Evolutionary conservation across 2,113 vertebrate genomes (phyloP).

Genomic region (Colaptes auratus): DNA sequence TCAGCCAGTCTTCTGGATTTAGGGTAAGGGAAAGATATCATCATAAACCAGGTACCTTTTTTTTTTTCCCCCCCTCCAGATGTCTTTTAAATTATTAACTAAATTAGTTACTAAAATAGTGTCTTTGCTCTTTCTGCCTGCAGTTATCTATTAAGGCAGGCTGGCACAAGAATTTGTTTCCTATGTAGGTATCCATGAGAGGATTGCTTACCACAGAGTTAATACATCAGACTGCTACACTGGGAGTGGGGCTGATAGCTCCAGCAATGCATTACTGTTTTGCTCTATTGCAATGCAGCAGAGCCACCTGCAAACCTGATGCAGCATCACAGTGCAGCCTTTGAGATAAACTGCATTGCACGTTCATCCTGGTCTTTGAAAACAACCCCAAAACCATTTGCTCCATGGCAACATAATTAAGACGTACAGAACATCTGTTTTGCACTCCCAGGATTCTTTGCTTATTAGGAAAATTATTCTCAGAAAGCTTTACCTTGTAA

Average conservation of each 20-base stretch:
- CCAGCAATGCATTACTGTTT: accelerated
- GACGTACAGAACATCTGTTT: not conserved
- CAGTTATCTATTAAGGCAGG: not conserved
- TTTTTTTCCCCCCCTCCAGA: not conserved
- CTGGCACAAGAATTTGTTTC: not conserved
- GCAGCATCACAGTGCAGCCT: accelerated
- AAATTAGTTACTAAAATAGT: not conserved
- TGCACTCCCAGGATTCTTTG: not conserved
- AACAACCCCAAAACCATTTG: accelerated
- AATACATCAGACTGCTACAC: too few relatives aligned
- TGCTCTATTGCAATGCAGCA: not conserved
- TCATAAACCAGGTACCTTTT: not conserved
- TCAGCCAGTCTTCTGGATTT: not conserved
- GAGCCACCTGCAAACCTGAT: not conserved
- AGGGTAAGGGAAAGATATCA: not conserved
- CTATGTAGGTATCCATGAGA: not conserved
- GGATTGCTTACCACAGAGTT: not conserved
- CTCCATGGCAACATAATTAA: not conserved
- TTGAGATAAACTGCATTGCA: too few relatives aligned
- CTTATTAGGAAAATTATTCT: not conserved
- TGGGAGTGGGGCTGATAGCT: not conserved
- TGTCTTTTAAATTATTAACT: not conserved
- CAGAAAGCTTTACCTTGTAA: not conserved
- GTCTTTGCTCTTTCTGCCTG: not conserved
- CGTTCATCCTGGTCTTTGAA: not conserved